Base-by-base conservation (phyloP, 2,888 invertebrate species). In the Acrocyrtus sp. region DNA sequence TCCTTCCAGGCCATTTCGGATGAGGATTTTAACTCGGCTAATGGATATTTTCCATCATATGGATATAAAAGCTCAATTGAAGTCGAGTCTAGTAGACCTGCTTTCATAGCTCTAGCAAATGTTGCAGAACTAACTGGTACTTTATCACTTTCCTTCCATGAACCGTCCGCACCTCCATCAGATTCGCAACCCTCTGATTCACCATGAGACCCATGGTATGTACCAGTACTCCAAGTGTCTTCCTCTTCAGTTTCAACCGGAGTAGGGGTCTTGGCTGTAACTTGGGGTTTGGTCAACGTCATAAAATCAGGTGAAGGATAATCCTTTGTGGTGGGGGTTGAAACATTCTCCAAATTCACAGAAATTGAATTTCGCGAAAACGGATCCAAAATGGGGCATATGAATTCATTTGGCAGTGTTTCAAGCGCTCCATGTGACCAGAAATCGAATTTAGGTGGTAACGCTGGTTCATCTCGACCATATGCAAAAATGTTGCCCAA, bases 401-500 rank as follows among this genome's bases (percentile, higher is more conserved):
- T 39, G 17, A 48, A 56, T 8, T 24, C 27, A 3, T 56, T 39
- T 3, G 76, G 76, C 5, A 74, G 47, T 6, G 58, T 5, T 41
- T 74, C 67, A 4, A 76, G 48, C 1, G 70, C 67, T 19, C 76
- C 76, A 22, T 67, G 61, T 22, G 75, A 34, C 73, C 75, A 75
- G 4, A 45, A 50, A n/a, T 77, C 77, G 21, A 66, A 62, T 24
- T 47, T 61, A 4, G 73, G 60, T 2, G 74, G 73, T 1, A 70
- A 50, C 5, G 74, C 61, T 0, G 63, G 60, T 6, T 17, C 15
- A 41, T 69, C 73, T 1, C 17, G 3, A 2, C 26, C n/a, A 48
- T 24, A 54, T 1, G 26, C 15, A 29, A 45, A 41, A 15, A 67
- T n/a, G 3, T 19, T 22, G 6, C 61, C 22, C 17, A 3, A 2